Conservation (phyloP, 1,140 invertebrate species). For the Popillia japonica region DNA sequence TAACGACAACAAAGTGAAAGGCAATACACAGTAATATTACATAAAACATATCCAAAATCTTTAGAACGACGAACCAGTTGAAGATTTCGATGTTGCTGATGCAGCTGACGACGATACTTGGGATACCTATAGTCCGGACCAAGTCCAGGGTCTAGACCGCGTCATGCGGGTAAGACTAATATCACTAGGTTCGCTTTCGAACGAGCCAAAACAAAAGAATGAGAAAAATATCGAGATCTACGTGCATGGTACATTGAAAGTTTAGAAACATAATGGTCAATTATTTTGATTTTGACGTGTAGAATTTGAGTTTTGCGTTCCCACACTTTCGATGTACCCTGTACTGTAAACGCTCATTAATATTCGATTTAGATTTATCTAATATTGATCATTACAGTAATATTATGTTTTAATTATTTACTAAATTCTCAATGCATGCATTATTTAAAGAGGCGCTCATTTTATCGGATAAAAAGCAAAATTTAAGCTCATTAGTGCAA, state of each 20-base stretch:
- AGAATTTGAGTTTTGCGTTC: not conserved
- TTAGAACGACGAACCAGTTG: conserved; percentile 53
- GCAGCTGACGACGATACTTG: conserved; percentile 70
- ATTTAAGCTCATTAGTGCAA: too few species aligned
- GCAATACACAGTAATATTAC: too few species aligned
- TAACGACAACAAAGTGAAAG: too few species aligned
- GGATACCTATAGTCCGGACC: conserved; percentile 68
- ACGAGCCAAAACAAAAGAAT: conserved; percentile 1
- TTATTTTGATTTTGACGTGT: too few species aligned
- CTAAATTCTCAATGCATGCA: conserved; percentile 9
- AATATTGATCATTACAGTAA: not conserved
- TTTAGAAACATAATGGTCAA: not conserved
- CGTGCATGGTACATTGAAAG: not conserved
- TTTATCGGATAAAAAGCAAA: too few species aligned
- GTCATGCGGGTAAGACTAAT: conserved; percentile 55
- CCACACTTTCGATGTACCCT: not conserved
- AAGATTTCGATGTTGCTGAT: conserved; percentile 56
- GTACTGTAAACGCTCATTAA: not conserved
- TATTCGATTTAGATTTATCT: not conserved
- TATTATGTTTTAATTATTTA: not conserved
- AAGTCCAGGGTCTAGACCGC: conserved; percentile 60
- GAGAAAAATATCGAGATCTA: not conserved
- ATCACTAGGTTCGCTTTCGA: conserved; percentile 43
- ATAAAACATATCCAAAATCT: conserved; percentile 28
- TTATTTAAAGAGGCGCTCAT: not conserved